phyloP scores from a whole-genome alignment of 2,113 vertebrate genomes.

The Sterna hirundo region DNA sequence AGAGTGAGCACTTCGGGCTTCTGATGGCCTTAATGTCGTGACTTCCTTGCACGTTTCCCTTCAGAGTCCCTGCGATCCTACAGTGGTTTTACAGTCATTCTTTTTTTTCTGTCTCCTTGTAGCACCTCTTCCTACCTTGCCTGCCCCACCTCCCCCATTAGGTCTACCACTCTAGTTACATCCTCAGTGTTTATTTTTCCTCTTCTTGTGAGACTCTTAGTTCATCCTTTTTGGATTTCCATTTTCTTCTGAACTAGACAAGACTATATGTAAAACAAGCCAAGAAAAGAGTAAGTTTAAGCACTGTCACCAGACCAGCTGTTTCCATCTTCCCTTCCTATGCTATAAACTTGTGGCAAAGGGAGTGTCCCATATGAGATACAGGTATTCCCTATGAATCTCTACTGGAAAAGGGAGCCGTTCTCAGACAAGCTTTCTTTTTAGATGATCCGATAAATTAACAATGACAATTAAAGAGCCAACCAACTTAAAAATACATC shows the following conservation, averaged over 20 bases:
- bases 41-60: background rate
- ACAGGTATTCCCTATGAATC: background rate
- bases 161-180: background rate
- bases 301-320: background rate
- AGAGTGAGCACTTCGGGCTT: background rate
- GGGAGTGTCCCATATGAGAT: background rate
- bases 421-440: background rate
- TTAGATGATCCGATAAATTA: background rate
- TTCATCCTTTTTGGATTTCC: background rate
- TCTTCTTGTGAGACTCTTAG: background rate
- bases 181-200: background rate
- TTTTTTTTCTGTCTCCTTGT: background rate
- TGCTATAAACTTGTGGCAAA: background rate
- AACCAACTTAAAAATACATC: background rate
- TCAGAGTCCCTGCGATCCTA: background rate
- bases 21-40: background rate
- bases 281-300: background rate
- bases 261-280: background rate
- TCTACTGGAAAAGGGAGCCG: fast-evolving
- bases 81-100: background rate
- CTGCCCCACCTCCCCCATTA: background rate
- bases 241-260: background rate
- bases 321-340: background rate
- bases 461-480: background rate
- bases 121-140: background rate